Base-by-base conservation (phyloP, 2,888 invertebrate species). In the Lacanobia wlatinum region DNA sequence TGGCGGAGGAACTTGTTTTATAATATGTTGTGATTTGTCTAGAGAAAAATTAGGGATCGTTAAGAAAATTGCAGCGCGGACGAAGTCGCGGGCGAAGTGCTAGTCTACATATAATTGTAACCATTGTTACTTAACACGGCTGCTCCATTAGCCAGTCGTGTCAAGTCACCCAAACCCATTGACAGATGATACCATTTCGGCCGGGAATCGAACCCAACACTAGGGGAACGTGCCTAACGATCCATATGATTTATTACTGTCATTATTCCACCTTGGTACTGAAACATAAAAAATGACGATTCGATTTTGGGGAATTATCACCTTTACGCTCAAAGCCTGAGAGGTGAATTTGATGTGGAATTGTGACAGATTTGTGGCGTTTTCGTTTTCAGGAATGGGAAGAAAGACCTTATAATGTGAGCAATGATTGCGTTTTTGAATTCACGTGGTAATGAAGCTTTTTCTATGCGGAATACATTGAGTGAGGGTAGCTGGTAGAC, bases 141-240 rank as follows among this genome's bases (percentile, higher is more conserved):
- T 91, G 94, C 93, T 95, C 95, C 96, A 96, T 96, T 96, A 96
- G 93, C 92, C 82, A 92, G 93, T 93, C 94, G 90, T 91, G 95
- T 96, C 95, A 95, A 95, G 95, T 95, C 95, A 95, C 94, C 90
- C 84, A 83, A 87, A 84, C 87, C 92, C 92, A 96, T 95, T 96
- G 96, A 96, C 96, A 96, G 96, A 96, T 96, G 96, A 96, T 95
- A 94, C 95, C 94, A 96, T 96, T 96, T 95, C 95, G 92, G 90
- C 89, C 93, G 92, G 94, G 96, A 96, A 95, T 96, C 96, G 95
- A 96, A 95, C 93, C 93, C 91, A 87, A 87, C 90, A 93, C 94
- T 90, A 88, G 93, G 94, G 95, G 95, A 94, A 91, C 93, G 91
- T 90, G 93, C 91, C 93, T 96, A 96, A 96, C 95, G 96, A 96